Percentiles rank a stretch among this genome's conserved stretches.
These are phyloP conservation scores for Dermochelys coriacea DNA, from an alignment of 2,797 vertebrate species.

Conservation along the genomic window DNA sequence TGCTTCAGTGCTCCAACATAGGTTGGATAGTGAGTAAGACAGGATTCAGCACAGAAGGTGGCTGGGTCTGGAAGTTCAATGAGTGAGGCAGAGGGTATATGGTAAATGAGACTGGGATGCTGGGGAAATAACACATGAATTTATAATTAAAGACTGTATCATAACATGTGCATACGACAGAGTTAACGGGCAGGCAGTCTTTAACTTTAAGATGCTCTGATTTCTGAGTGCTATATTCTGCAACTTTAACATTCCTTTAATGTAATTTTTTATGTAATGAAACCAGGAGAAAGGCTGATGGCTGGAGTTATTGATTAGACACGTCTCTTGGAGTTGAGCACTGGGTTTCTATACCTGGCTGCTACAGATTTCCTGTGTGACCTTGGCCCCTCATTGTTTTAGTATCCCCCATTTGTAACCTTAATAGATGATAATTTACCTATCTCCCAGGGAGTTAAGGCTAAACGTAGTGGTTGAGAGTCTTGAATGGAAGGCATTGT, in stretches of 20 bases:
- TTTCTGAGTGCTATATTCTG: not conserved
- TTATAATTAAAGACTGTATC: not conserved
- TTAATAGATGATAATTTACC: not conserved
- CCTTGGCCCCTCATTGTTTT: not conserved
- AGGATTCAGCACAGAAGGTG: not conserved
- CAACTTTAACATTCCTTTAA: not conserved
- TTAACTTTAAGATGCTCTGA: not conserved
- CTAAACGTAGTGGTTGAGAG: slow-evolving; percentile 1
- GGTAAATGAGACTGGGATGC: not conserved
- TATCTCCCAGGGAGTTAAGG: not conserved
- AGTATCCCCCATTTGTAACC: not conserved
- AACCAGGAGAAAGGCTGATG: not conserved
- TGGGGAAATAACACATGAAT: not conserved
- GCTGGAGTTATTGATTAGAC: not conserved
- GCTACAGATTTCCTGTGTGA: not conserved
- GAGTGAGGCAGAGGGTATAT: not conserved
- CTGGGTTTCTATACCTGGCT: not conserved
- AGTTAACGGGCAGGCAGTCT: not conserved
- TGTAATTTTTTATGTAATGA: not conserved
- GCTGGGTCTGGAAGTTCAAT: not conserved
- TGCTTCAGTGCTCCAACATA: not conserved
- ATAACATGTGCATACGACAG: not conserved
- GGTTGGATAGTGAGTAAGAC: not conserved
- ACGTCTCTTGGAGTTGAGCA: not conserved
- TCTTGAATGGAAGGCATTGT: not conserved